Percentiles rank a stretch among this genome's conserved stretches.
phyloP scores from a whole-genome alignment of 2,797 vertebrate species.

The Periparus ater region DNA sequence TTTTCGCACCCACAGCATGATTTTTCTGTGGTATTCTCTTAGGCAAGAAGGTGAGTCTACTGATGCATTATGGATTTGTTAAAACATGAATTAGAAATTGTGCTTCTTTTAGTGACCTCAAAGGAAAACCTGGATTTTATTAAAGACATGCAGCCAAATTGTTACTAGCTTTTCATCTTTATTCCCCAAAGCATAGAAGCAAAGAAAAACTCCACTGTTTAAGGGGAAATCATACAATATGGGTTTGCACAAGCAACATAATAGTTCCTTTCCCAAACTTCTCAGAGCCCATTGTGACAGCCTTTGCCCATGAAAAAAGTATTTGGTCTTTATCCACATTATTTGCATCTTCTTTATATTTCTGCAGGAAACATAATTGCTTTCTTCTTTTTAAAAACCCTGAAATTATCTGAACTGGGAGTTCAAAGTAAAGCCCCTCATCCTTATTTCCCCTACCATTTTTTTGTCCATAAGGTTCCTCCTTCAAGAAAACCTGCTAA shows the following conservation, averaged over 20 bases:
- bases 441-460: background rate
- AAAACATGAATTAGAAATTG: slow-evolving; percentile 66
- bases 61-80: slow-evolving; percentile 68
- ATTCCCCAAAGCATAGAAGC: slow-evolving; percentile 53
- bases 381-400: background rate
- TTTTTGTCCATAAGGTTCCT: background rate
- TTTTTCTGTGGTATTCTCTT: slow-evolving; percentile 41
- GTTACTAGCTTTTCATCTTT: slow-evolving; percentile 59
- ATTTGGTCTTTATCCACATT: slow-evolving; percentile 23
- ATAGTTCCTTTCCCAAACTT: slow-evolving; percentile 34
- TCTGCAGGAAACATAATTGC: background rate
- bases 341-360: slow-evolving; percentile 49
- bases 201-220: slow-evolving; percentile 55
- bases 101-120: slow-evolving; percentile 55
- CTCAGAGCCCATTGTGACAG: background rate
- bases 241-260: slow-evolving; percentile 18
- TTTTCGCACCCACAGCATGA: slow-evolving; percentile 32
- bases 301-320: background rate
- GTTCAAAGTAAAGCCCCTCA: slow-evolving; percentile 2
- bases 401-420: background rate
- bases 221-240: slow-evolving; percentile 35
- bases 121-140: slow-evolving; percentile 63
- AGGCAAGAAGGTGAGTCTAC: slow-evolving; percentile 44
- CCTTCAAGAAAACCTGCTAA: background rate
- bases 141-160: slow-evolving; percentile 56